Conservation (phyloP, 2,113 vertebrate genomes). For the Alectura lathami region DNA sequence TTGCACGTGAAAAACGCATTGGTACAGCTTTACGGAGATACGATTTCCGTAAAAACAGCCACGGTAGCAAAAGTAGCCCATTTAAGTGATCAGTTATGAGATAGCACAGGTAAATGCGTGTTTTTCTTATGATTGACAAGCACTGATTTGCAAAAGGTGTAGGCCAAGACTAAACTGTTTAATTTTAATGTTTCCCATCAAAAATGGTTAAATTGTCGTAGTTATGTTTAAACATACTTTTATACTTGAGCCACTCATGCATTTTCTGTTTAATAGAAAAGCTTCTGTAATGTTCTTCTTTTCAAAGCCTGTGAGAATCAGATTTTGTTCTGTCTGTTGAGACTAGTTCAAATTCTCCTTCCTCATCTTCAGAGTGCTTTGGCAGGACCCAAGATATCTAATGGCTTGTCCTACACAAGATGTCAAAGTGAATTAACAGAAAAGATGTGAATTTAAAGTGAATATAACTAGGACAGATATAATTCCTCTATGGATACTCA, state of each 20-base stretch:
- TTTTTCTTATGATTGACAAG: neutral
- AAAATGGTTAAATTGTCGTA: neutral
- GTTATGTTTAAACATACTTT: neutral
- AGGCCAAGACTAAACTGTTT: neutral
- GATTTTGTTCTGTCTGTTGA: neutral
- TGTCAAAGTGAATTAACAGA: slow-evolving; percentile 16
- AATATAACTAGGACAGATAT: neutral
- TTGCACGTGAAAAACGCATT: neutral
- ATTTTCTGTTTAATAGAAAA: neutral
- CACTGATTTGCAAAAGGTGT: neutral
- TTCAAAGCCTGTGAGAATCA: neutral
- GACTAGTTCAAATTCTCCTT: neutral
- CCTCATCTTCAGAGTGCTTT: neutral
- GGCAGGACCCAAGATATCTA: neutral
- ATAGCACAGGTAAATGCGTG: neutral
- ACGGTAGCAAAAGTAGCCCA: neutral
- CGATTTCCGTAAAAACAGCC: neutral
- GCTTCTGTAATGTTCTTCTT: neutral
- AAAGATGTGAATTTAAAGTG: slow-evolving; percentile 22
- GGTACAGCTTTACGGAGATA: neutral
- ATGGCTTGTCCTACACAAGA: neutral
- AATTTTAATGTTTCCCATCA: neutral
- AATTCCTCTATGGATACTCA: slow-evolving; percentile 32
- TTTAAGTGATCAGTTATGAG: neutral
- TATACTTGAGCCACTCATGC: neutral